Base-by-base conservation (phyloP, 2,888 invertebrate genomes). In the Enchytraeus crypticus region DNA sequence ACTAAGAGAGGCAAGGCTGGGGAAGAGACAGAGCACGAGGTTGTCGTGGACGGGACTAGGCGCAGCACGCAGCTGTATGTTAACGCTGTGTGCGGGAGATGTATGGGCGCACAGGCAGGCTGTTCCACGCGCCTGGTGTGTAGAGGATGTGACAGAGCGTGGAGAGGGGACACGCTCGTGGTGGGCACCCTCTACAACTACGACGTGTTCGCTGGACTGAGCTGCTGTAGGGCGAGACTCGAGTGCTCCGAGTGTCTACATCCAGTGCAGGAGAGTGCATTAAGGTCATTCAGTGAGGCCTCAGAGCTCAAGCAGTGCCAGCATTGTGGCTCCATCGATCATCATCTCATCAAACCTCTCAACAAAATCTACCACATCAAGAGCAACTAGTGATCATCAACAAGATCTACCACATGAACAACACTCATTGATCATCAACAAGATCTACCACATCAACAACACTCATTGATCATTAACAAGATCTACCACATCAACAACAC, bases 181-280 rank as follows among this genome's bases (percentile, higher is more conserved):
- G 84, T 66, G 27, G 66, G 66, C 2, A 93, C 95, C 68, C 92
- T 96, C 91, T 97, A 97, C 82, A 90, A 92, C 64, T 97, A 93
- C 77, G 96, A 97, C 81, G 91, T 97, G 72, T 95, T 97, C 80
- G 96, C 95, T 77, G 92, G 95, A 65, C 90, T 89, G 82, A 92
- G 93, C 23, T 97, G 96, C 81, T 96, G 96, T 82, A 85, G 87
- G 75, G 91, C 92, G 76, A 85, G 95, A 72, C 84, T 93, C 57
- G 86, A 92, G 88, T 96, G 96, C 84, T 26, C 46, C 18, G 86
- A 86, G 77, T 96, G 96, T 84, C 88, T 85, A 18, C 38, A 49
- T 5, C 47, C 63, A 2, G 55, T 66, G 53, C 26, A 55, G 33
- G 62, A 66, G 27, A 62, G 63, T 21, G 27, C 32, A 21, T 83